Conservation (phyloP, 2,797 vertebrate species). For the Micromesistius poutassou region DNA sequence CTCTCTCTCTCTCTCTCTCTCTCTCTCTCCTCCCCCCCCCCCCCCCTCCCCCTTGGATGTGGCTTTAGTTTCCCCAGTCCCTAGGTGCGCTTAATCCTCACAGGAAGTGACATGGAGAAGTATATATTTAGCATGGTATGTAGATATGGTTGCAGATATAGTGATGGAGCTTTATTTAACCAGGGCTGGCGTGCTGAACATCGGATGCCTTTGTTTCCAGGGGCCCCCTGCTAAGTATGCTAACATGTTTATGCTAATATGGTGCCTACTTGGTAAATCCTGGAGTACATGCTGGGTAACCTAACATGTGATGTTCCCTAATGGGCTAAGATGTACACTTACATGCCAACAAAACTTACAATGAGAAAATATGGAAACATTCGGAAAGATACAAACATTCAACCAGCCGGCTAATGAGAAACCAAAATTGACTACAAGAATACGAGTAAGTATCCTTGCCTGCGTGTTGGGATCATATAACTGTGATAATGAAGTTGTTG, state of each 20-base stretch:
- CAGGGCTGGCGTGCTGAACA: too few species aligned
- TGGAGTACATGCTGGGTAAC: too few species aligned
- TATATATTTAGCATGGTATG: neutral
- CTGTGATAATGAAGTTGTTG: neutral
- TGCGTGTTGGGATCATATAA: neutral
- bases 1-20: neutral
- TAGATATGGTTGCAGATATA: neutral
- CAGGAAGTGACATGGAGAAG: neutral
- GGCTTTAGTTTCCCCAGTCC: neutral
- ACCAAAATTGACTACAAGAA: neutral
- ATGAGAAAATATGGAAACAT: neutral
- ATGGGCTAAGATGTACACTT: neutral
- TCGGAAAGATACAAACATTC: neutral
- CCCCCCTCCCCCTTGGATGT: too few species aligned
- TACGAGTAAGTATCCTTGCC: neutral
- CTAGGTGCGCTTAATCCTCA: neutral
- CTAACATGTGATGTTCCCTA: neutral
- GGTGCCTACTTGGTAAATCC: neutral
- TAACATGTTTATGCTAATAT: neutral
- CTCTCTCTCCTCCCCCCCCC: neutral
- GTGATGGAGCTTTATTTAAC: neutral
- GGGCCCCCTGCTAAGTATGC: neutral
- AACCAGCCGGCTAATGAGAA: neutral
- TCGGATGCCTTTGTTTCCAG: neutral
- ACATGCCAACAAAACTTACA: neutral